Evolutionary conservation across 2,113 vertebrate genomes (phyloP).

Genomic region (Platichthys stellatus): DNA sequence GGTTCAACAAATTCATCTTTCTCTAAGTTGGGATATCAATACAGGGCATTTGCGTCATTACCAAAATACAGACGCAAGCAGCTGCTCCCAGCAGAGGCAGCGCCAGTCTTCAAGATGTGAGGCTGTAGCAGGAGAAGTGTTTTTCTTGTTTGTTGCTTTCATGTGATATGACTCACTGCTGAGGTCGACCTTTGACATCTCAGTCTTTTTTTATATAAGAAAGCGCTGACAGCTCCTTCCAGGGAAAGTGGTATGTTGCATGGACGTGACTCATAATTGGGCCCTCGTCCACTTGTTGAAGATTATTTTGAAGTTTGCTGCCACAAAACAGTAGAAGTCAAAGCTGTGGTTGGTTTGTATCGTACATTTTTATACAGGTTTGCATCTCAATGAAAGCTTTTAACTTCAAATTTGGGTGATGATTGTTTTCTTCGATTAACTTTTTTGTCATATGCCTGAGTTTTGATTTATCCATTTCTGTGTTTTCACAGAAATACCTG

Average conservation of each 20-base stretch:
- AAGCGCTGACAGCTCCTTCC: not conserved
- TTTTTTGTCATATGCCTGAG: not conserved
- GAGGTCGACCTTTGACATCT: conserved; percentile 16
- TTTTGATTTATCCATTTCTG: not conserved
- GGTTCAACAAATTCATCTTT: conserved; percentile 46
- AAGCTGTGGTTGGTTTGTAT: not conserved
- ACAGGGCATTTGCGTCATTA: conserved; percentile 54
- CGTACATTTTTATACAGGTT: not conserved
- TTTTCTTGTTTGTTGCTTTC: conserved; percentile 33
- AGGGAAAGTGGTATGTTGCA: not conserved
- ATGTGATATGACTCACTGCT: conserved; percentile 33
- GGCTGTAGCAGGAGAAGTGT: conserved; percentile 1
- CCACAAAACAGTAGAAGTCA: not conserved
- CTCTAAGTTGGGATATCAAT: conserved; percentile 39
- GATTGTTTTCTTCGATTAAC: not conserved
- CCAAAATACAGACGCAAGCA: conserved; percentile 44
- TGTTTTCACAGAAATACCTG: not conserved
- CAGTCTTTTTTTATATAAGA: conserved; percentile 26
- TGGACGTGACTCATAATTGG: not conserved
- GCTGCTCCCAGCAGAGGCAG: conserved; percentile 41
- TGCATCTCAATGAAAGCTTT: not conserved
- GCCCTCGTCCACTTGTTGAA: not conserved
- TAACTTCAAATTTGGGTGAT: not conserved
- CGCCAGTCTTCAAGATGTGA: conserved; percentile 4
- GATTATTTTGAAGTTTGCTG: not conserved